Evolutionary conservation across 2,797 vertebrate genomes (phyloP).

Genomic region (Coranthus polyacanthus): DNA sequence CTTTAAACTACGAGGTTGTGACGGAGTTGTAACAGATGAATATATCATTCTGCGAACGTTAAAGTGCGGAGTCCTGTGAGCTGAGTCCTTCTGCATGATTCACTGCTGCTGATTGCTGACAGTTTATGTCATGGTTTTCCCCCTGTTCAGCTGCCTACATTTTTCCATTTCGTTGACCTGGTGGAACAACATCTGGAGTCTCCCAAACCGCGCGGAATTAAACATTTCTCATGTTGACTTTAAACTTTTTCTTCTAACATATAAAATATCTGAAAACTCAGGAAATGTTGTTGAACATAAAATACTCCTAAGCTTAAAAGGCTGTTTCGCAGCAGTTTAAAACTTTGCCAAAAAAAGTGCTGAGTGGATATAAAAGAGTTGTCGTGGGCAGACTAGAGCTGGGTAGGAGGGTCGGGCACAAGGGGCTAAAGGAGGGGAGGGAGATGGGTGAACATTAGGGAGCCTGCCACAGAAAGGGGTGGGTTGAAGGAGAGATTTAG

Average conservation of each 20-base stretch:
- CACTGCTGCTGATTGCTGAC: constrained; percentile 74
- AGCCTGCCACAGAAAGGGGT: constrained; percentile 67
- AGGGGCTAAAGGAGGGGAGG: constrained; percentile 44
- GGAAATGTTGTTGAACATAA: too few species aligned
- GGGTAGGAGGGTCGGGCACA: constrained; percentile 70
- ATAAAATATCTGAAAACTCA: constrained; percentile 22
- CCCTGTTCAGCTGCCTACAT: constrained; percentile 53
- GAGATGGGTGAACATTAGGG: constrained; percentile 43
- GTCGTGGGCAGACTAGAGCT: constrained; percentile 65
- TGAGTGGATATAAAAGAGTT: constrained; percentile 68
- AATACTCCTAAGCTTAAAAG: too few species aligned
- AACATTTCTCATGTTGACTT: constrained; percentile 57
- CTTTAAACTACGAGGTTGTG: constrained; percentile 49
- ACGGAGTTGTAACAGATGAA: constrained; percentile 42
- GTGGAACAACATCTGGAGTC: constrained; percentile 74
- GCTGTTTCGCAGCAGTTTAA: constrained; percentile 35
- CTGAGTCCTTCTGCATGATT: constrained; percentile 71
- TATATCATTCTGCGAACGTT: constrained; percentile 59
- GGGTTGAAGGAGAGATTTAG: constrained; percentile 74
- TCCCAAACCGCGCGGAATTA: constrained; percentile 34
- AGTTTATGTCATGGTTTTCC: constrained; percentile 82
- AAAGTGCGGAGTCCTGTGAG: constrained; percentile 48
- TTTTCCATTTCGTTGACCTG: constrained; percentile 65
- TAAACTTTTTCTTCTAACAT: constrained; percentile 24
- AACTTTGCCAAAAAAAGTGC: constrained; percentile 74